Conservation (phyloP, 2,113 vertebrate genomes). For the Halichoerus grypus region DNA sequence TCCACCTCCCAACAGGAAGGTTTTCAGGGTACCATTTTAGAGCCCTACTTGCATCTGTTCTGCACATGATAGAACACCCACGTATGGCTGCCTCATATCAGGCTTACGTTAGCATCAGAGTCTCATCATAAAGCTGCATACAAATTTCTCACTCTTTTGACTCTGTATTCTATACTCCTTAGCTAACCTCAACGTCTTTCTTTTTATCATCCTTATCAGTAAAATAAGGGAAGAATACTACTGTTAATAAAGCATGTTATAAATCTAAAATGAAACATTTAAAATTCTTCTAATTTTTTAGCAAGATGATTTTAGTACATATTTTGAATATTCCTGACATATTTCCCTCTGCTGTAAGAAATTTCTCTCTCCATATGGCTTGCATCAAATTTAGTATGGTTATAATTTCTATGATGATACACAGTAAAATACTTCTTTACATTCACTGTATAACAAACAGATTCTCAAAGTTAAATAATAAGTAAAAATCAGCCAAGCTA, state of each 20-base stretch:
- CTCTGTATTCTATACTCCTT: no score
- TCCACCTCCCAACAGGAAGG: background rate
- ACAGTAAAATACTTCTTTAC: background rate
- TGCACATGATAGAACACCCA: rapidly evolving
- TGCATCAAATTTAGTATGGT: background rate
- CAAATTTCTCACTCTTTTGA: background rate
- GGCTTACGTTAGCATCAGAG: background rate
- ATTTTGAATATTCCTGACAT: constrained; percentile 4
- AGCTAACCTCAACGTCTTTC: background rate
- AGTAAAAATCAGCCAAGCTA: background rate
- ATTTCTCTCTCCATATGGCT: background rate
- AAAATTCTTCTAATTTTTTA: background rate
- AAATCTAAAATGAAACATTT: background rate
- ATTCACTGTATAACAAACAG: background rate
- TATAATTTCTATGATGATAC: background rate
- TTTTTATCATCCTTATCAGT: background rate
- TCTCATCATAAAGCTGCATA: background rate
- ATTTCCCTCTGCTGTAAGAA: background rate
- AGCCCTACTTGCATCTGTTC: rapidly evolving
- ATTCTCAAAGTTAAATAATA: background rate
- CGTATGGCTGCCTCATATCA: rapidly evolving
- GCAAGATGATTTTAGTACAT: background rate
- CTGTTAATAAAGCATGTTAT: background rate
- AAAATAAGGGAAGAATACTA: background rate
- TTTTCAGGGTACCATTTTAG: background rate